Percentiles rank a stretch among this genome's conserved stretches.
phyloP scores from a whole-genome alignment of 2,888 invertebrate species.

The Drosophila phalerata region DNA sequence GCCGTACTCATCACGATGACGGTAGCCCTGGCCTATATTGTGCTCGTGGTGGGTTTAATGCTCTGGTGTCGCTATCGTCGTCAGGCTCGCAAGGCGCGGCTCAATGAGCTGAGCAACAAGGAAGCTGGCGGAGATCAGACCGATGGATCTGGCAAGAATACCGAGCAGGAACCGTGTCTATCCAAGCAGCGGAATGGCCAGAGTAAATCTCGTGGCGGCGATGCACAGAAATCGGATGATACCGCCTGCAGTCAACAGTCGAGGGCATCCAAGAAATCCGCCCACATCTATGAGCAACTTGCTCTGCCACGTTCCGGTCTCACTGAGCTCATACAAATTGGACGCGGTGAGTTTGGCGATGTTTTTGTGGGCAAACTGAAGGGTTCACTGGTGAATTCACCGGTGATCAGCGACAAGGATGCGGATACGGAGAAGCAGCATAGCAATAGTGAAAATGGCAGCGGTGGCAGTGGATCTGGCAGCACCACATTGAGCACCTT shows the following conservation, averaged over 20 bases:
- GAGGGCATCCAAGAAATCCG: slow-evolving; percentile 87
- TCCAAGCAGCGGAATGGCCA: slow-evolving; percentile 83
- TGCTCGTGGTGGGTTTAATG: slow-evolving; percentile 96
- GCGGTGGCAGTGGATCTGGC: slow-evolving; percentile 63
- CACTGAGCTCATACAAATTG: slow-evolving; percentile 89
- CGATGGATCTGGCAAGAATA: slow-evolving; percentile 65
- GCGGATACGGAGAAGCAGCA: slow-evolving; percentile 79
- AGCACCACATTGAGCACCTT: slow-evolving; percentile 74
- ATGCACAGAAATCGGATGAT: slow-evolving; percentile 87
- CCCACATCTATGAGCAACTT: slow-evolving; percentile 91
- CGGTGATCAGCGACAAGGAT: slow-evolving; percentile 67
- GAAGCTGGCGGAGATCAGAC: slow-evolving; percentile 86
- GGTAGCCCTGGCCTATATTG: slow-evolving; percentile 96
- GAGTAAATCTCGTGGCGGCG: slow-evolving; percentile 86
- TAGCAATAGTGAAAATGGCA: slow-evolving; percentile 79
- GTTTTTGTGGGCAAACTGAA: slow-evolving; percentile 91
- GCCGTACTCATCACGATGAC: slow-evolving; percentile 97
- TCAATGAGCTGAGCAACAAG: slow-evolving; percentile 87
- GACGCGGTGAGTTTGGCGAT: slow-evolving; percentile 97
- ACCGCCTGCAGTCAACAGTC: slow-evolving; percentile 89
- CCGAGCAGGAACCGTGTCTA: slow-evolving; percentile 85
- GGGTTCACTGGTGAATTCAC: slow-evolving; percentile 67
- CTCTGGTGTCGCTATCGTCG: slow-evolving; percentile 94
- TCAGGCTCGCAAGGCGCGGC: slow-evolving; percentile 86
- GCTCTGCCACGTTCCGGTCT: slow-evolving; percentile 91